phyloP scores from a whole-genome alignment of 2,113 vertebrate species.

The Jaculus jaculus region DNA sequence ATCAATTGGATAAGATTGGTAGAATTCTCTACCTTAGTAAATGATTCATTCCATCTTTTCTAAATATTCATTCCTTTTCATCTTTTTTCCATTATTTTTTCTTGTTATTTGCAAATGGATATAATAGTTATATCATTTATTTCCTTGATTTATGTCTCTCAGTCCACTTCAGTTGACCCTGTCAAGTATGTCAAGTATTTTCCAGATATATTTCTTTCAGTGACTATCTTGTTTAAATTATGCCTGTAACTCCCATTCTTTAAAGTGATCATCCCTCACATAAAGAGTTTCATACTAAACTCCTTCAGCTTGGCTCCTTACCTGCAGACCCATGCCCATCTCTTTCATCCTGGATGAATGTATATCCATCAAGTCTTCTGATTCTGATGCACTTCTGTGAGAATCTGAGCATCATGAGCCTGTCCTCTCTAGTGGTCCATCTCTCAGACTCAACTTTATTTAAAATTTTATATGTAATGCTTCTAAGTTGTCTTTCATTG shows the following conservation, averaged over 20 bases:
- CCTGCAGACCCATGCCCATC: fast-evolving
- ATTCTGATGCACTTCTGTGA: too few relatives aligned
- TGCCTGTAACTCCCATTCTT: background rate
- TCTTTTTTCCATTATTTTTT: background rate
- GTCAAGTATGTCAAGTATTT: background rate
- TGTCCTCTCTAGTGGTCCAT: background rate
- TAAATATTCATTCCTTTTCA: background rate
- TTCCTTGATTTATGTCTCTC: background rate
- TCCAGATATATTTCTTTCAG: background rate
- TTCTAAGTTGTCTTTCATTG: background rate
- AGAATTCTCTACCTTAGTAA: conserved; percentile 12
- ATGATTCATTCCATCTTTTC: background rate
- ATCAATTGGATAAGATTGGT: background rate
- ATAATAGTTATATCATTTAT: background rate
- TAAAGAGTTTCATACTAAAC: background rate
- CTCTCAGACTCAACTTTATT: background rate
- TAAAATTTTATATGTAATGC: background rate
- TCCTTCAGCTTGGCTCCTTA: background rate
- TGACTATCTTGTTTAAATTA: background rate
- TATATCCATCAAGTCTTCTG: background rate
- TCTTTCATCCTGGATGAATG: background rate
- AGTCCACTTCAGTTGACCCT: background rate
- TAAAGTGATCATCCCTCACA: too few relatives aligned
- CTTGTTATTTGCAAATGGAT: background rate
- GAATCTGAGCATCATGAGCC: background rate